Conservation (phyloP, 1,140 invertebrate genomes). For the Dreissena rostriformis region DNA sequence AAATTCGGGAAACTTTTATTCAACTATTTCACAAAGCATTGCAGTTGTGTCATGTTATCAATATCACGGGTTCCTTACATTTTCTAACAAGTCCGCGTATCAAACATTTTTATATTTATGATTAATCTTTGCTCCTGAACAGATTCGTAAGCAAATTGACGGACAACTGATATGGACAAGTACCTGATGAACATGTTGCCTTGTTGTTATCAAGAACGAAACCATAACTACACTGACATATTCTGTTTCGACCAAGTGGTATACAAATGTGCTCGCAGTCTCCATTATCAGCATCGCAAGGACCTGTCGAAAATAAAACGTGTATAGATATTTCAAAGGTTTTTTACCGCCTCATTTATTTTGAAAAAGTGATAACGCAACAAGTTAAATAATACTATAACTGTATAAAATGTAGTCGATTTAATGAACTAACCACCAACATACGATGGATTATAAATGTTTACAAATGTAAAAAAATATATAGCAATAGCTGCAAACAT, state of each 20-base stretch:
- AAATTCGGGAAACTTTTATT: too few relatives aligned
- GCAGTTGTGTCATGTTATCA: too few relatives aligned
- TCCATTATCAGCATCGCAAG: conserved; percentile 33
- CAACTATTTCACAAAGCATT: too few relatives aligned
- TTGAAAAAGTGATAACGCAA: neutral
- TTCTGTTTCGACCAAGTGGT: conserved; percentile 30
- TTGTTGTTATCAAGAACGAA: conserved; percentile 13
- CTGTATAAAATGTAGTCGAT: neutral
- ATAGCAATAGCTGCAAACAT: neutral
- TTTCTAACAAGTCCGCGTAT: too few relatives aligned
- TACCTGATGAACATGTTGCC: conserved; percentile 19
- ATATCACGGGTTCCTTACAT: too few relatives aligned
- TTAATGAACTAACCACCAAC: neutral
- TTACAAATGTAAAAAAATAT: neutral
- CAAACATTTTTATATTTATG: too few relatives aligned
- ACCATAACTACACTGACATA: conserved; percentile 40
- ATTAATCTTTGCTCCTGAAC: neutral
- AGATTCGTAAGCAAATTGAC: neutral
- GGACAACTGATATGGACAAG: neutral
- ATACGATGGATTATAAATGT: neutral
- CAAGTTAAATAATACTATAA: neutral
- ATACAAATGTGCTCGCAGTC: conserved; percentile 45
- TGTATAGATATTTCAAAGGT: too few relatives aligned
- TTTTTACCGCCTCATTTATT: neutral
- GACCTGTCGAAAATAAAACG: neutral